Percentiles rank a stretch among this genome's conserved stretches.
phyloP scores from a whole-genome alignment of 2,113 vertebrate genomes.

The Hydropotes inermis region DNA sequence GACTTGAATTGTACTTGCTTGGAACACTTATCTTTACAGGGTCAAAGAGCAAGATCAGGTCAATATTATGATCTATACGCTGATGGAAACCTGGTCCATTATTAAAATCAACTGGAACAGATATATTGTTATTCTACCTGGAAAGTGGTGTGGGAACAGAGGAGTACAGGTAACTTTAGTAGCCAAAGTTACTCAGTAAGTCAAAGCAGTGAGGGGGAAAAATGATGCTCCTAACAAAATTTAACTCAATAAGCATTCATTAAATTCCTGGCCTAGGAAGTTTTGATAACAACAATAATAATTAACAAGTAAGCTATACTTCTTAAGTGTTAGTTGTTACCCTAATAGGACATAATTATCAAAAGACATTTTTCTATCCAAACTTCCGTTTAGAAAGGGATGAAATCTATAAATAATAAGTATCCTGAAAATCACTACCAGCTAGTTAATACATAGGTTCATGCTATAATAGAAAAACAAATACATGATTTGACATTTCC shows the following conservation, averaged over 20 bases:
- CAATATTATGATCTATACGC: neutral
- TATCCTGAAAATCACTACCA: neutral
- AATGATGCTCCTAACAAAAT: neutral
- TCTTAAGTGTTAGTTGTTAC: neutral
- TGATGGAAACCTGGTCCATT: neutral
- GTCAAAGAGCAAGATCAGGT: neutral
- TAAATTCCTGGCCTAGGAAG: neutral
- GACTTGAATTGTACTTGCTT: neutral
- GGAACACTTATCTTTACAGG: neutral
- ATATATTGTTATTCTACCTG: neutral
- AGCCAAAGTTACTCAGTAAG: neutral
- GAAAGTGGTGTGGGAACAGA: neutral
- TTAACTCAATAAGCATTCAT: neutral
- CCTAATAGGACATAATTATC: neutral
- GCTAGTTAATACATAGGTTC: neutral
- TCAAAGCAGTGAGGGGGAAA: neutral
- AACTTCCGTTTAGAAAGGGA: neutral
- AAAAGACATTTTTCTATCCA: neutral
- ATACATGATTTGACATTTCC: neutral
- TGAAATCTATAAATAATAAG: neutral
- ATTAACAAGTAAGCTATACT: neutral
- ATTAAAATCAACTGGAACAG: neutral
- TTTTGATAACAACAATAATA: neutral
- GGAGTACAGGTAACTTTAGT: rapidly evolving
- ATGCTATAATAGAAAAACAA: neutral